These are phyloP conservation scores for Lasioglossum calceatum DNA, from an alignment of 2,888 invertebrate genomes.

Conservation along the genomic window DNA sequence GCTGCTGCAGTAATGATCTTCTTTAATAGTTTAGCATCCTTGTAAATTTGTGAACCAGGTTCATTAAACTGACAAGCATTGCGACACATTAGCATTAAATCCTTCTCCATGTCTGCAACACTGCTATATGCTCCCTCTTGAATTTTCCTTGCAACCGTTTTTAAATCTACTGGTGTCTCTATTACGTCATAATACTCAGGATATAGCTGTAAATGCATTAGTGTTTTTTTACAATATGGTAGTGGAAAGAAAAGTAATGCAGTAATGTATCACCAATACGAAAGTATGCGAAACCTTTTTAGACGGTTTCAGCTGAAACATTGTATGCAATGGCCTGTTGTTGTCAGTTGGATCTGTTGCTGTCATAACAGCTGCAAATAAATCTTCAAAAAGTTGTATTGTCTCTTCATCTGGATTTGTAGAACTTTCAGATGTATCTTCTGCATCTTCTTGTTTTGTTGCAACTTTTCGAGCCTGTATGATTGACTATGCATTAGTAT, in stretches of 20 bases:
- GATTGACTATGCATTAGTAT: constrained; percentile 14
- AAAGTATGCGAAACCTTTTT: constrained; percentile 87
- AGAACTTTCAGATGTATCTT: constrained; percentile 90
- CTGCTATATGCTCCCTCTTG: constrained; percentile 92
- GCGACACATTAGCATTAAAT: constrained; percentile 94
- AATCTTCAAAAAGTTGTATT: constrained; percentile 92
- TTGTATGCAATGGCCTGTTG: constrained; percentile 92
- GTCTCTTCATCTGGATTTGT: constrained; percentile 91
- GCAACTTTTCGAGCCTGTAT: constrained; percentile 78
- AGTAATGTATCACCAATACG: constrained; percentile 17
- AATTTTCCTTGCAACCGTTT: constrained; percentile 96
- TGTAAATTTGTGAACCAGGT: constrained; percentile 98
- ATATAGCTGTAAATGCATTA: constrained; percentile 87
- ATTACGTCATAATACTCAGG: constrained; percentile 98
- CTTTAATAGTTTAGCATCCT: constrained; percentile 95
- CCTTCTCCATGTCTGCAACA: constrained; percentile 94
- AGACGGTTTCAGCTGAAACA: constrained; percentile 96
- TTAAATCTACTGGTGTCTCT: constrained; percentile 97
- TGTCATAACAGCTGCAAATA: constrained; percentile 95
- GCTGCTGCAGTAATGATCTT: constrained; percentile 87
- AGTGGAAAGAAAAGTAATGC: constrained; percentile 9
- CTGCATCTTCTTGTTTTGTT: constrained; percentile 86
- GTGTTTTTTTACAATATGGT: background rate
- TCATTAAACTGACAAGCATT: constrained; percentile 99
- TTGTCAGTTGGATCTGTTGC: constrained; percentile 91